Base-by-base conservation (phyloP, 35 echinoderm and acorn worm species). In the Diadema setosum region DNA sequence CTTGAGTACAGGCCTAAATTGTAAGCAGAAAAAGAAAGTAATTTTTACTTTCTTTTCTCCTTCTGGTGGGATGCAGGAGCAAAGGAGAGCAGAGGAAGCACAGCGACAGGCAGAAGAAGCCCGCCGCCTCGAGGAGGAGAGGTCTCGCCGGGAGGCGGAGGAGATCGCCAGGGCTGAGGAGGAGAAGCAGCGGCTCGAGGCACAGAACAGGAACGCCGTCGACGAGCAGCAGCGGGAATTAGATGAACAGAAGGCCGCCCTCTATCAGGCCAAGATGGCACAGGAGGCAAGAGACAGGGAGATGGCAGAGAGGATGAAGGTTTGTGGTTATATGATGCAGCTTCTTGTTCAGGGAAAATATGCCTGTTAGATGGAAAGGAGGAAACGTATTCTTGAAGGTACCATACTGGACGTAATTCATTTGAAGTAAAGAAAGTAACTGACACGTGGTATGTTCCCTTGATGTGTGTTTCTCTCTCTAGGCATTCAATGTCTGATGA, bases 201-300 rank as follows among this genome's bases (percentile, higher is more conserved):
- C 88, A 16, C 48, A 70, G 29, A 89, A 94, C 29, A 91, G 74
- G 52, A 32, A 75, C 25, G 40, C 70, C 46, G 65, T 87, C 34
- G 91, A 90, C 43, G 87, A 97, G 73, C 95, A 97, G 48, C 88
- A 94, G 83, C 86, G 57, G 33, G 55, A 90, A 21, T 25, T 97
- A 27, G 91, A 97, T 25, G 87, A 93, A 59, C 91, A 93, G 59
- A 90, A 76, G 45, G 58, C 21, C 46, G 91, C 87, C 4, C 46
- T 97, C 31, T 32, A 91, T 12, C 60, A 93, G 31, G 91, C 76
- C 29, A 82, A 93, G 55, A 27, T 81, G 49, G 39, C 78, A 46
- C 73, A 78, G 33, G 73, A 78, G 37, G 60, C 58, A 32, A 42
- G 56, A 21, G 44, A 88, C 7, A 15, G 40, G 63, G 65, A 81